Conservation (phyloP, 2,797 vertebrate genomes). For the Clarias platycephalus region DNA sequence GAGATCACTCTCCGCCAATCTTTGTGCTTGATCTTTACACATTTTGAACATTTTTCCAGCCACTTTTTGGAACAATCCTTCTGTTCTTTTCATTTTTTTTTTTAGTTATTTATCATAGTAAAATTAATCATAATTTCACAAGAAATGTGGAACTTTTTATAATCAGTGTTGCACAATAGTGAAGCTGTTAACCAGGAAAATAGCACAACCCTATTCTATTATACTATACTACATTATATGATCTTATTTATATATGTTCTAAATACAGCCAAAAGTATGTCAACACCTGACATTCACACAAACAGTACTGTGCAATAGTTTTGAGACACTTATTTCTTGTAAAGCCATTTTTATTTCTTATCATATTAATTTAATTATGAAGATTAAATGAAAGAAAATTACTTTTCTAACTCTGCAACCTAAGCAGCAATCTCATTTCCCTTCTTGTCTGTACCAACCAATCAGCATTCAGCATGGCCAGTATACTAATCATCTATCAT, state of each 20-base stretch:
- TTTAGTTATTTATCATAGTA: constrained; percentile 68
- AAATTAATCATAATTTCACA: constrained; percentile 64
- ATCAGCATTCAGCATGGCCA: too few relatives aligned
- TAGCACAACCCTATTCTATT: neutral
- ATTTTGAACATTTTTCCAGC: constrained; percentile 73
- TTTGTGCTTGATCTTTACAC: constrained; percentile 60
- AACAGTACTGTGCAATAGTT: neutral
- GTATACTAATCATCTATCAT: too few relatives aligned
- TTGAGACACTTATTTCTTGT: too few relatives aligned
- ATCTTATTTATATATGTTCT: neutral
- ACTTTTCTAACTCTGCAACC: too few relatives aligned
- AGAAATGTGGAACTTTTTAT: constrained; percentile 31
- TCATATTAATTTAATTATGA: too few relatives aligned
- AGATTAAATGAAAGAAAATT: too few relatives aligned
- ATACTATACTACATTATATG: neutral
- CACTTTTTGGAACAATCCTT: constrained; percentile 63
- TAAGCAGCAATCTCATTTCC: too few relatives aligned
- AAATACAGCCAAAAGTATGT: neutral
- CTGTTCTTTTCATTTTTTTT: neutral
- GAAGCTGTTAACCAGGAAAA: constrained; percentile 52
- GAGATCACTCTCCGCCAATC: constrained; percentile 56
- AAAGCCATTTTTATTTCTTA: too few relatives aligned
- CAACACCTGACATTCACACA: neutral
- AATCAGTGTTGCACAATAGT: constrained; percentile 7
- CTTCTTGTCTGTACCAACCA: too few relatives aligned